These are phyloP conservation scores for Apis cerana DNA, from an alignment of 1,140 invertebrate genomes.

Conservation along the genomic window DNA sequence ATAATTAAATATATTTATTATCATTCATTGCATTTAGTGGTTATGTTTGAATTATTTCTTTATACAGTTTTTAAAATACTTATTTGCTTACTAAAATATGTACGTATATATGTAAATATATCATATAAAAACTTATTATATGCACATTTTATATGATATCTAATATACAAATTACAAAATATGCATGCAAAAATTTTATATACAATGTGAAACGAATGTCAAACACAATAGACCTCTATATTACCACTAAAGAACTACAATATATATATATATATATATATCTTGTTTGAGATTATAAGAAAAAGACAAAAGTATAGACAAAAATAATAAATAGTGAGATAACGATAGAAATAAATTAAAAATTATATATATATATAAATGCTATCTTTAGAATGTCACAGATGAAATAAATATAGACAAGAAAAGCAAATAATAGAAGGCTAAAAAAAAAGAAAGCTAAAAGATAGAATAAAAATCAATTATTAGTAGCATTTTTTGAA, in stretches of 20 bases:
- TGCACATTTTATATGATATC: constrained; percentile 29
- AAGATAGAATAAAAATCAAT: no score
- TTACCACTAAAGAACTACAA: neutral
- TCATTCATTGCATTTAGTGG: neutral
- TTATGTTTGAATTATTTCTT: neutral
- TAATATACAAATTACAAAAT: neutral
- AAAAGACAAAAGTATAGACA: no score
- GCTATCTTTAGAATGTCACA: no score
- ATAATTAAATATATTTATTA: neutral
- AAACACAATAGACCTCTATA: constrained; percentile 48
- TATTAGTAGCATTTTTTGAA: no score
- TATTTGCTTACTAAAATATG: neutral
- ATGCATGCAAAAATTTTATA: constrained; percentile 20
- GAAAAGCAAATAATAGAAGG: no score
- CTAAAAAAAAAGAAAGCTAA: no score
- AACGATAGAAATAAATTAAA: no score
- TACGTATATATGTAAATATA: neutral
- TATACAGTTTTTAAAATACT: neutral
- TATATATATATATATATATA: neutral
- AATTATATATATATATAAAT: no score
- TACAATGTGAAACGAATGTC: constrained; percentile 75
- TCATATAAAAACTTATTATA: constrained; percentile 15
- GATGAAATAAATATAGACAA: no score
- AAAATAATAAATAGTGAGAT: no score
- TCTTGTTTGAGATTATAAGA: neutral